Percentiles rank a stretch among this genome's conserved stretches.
Evolutionary conservation across 2,113 vertebrate species (phyloP).

Genomic region (Picathartes gymnocephalus): DNA sequence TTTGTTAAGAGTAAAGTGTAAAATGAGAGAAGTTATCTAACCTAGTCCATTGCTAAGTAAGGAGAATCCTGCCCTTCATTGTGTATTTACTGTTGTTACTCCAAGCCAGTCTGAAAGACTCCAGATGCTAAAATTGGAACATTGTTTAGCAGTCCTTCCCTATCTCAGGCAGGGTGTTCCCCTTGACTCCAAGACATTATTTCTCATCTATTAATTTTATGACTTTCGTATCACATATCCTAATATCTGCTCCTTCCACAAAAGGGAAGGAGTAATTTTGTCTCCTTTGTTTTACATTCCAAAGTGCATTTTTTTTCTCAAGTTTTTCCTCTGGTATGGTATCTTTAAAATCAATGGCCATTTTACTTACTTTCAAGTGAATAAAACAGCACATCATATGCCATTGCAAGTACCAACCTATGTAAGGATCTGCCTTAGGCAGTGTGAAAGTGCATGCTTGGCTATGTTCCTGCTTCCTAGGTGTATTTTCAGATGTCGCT

Average conservation of each 20-base stretch:
- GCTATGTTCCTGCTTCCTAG: neutral
- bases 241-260: neutral
- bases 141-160: neutral
- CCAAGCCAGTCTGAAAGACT: neutral
- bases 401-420: neutral
- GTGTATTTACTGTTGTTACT: neutral
- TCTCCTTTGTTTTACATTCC: neutral
- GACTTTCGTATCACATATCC: neutral
- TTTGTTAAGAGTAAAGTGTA: neutral
- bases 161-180: neutral
- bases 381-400: neutral
- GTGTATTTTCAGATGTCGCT: accelerated
- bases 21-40: neutral
- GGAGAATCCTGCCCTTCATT: neutral
- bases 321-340: neutral
- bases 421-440: neutral
- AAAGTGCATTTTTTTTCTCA: neutral
- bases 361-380: neutral
- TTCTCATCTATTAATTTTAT: neutral
- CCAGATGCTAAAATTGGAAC: neutral
- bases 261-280: neutral
- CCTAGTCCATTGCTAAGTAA: neutral
- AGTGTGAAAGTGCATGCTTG: neutral
- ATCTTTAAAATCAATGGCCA: neutral
- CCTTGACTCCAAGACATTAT: neutral